Conservation (phyloP, 2,797 vertebrate genomes). For the Dromococcyx pavoninus region DNA sequence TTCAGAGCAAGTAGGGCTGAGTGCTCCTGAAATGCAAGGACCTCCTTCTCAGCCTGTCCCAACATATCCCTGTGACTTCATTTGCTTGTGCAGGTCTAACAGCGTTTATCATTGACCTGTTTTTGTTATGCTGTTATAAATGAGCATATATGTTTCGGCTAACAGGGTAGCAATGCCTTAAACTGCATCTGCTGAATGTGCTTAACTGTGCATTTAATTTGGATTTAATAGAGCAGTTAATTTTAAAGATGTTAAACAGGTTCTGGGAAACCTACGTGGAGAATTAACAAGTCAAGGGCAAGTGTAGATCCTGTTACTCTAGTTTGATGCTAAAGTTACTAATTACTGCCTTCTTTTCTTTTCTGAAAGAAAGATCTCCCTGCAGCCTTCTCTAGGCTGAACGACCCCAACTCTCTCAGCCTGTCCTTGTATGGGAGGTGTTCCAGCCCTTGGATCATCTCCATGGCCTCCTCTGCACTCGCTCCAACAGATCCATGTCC, state of each 20-base stretch:
- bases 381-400: too few species aligned
- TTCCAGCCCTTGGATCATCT: too few species aligned
- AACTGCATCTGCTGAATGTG: not conserved
- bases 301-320: not conserved
- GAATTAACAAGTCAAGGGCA: not conserved
- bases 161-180: not conserved
- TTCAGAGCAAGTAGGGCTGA: not conserved
- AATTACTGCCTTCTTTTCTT: not conserved
- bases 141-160: not conserved
- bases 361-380: not conserved
- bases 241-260: not conserved
- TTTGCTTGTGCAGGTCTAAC: fast-evolving
- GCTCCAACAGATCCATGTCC: too few species aligned
- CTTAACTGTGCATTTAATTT: not conserved
- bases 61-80: fast-evolving
- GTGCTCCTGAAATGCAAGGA: not conserved
- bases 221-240: not conserved
- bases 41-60: not conserved
- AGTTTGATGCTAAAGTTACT: not conserved
- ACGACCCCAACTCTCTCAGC: too few species aligned
- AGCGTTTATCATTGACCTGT: not conserved
- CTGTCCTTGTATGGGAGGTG: too few species aligned
- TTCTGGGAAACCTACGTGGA: not conserved
- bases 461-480: too few species aligned
- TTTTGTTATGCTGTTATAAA: not conserved